phyloP scores from a whole-genome alignment of 2,113 vertebrate genomes.

The Brachypodius melanocephalos region DNA sequence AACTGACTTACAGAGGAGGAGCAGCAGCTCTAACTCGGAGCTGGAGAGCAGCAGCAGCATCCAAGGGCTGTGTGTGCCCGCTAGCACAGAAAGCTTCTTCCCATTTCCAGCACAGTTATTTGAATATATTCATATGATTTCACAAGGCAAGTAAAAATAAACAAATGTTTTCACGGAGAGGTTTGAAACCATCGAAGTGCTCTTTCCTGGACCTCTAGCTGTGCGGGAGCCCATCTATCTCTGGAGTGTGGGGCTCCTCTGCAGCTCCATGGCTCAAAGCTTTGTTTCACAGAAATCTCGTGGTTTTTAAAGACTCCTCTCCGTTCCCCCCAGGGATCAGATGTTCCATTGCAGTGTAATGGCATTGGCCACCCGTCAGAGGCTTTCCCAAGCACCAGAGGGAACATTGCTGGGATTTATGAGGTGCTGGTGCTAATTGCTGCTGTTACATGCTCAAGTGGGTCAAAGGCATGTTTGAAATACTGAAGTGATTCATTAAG shows the following conservation, averaged over 20 bases:
- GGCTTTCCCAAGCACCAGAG: not conserved
- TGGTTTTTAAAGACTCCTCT: not conserved
- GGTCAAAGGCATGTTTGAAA: not conserved
- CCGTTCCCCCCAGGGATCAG: not conserved
- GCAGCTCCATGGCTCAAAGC: not conserved
- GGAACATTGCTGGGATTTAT: not conserved
- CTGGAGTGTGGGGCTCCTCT: not conserved
- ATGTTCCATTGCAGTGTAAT: not conserved
- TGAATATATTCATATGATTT: not conserved
- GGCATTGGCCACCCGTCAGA: no score
- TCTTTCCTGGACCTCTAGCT: not conserved
- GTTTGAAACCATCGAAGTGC: not conserved
- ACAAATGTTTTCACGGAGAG: not conserved
- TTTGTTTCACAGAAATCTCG: not conserved
- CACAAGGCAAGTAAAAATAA: not conserved
- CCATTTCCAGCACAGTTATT: not conserved
- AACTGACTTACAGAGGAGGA: not conserved
- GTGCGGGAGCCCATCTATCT: not conserved
- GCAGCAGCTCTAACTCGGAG: not conserved
- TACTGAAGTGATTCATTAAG: not conserved
- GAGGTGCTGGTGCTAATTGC: not conserved
- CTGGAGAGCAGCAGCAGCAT: not conserved
- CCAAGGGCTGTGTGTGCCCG: not conserved
- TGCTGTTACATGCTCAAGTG: not conserved
- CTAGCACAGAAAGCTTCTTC: not conserved